phyloP scores from a whole-genome alignment of 2,888 invertebrate genomes.

The Tenthredo notha region DNA sequence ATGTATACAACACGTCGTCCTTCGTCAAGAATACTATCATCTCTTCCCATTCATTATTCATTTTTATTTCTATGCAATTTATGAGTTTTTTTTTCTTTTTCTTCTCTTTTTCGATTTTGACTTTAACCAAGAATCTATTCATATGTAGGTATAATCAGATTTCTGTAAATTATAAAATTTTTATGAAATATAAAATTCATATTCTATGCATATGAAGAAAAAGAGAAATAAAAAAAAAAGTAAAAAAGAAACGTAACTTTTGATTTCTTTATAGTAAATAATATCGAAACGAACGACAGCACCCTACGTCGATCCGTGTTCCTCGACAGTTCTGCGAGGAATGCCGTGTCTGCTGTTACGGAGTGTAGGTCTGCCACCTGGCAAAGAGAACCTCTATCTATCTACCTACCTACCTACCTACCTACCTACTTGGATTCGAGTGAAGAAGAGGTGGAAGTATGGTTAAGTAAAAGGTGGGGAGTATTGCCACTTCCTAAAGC shows the following conservation, averaged over 20 bases:
- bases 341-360: constrained; percentile 1
- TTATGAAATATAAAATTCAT: too few species aligned
- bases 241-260: neutral
- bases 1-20: constrained; percentile 56
- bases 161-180: too few species aligned
- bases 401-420: constrained; percentile 20
- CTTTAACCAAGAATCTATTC: too few species aligned
- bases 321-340: constrained; percentile 45
- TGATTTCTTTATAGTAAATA: neutral
- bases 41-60: constrained; percentile 33
- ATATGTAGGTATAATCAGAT: too few species aligned
- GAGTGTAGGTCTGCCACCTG: constrained; percentile 34
- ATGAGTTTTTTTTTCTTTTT: neutral
- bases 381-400: constrained; percentile 25
- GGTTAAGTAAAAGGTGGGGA: constrained; percentile 52
- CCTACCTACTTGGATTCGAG: neutral
- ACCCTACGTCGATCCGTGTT: neutral
- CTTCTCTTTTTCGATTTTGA: neutral
- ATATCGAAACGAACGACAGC: neutral
- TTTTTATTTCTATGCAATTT: neutral
- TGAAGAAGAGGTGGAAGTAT: constrained; percentile 43
- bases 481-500: constrained; percentile 61
- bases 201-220: too few species aligned
- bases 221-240: too few species aligned
- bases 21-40: constrained; percentile 61